A percentile compares a stretch with the other conserved stretches of the same genome.
Evolutionary conservation across 1,140 invertebrate species (phyloP).

Genomic region (Leptinotarsa undecemlineata): DNA sequence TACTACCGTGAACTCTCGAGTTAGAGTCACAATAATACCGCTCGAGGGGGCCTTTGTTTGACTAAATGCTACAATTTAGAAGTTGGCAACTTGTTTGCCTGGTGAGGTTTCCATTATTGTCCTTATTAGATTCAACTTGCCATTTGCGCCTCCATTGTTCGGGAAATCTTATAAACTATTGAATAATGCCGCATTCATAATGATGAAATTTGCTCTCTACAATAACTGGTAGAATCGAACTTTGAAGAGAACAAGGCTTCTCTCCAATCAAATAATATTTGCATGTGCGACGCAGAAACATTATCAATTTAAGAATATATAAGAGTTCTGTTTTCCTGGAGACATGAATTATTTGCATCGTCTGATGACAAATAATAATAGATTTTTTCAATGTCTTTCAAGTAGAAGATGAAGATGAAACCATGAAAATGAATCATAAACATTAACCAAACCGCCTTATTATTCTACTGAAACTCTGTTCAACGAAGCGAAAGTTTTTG

Average conservation of each 20-base stretch:
- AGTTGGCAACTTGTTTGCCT: slow-evolving; percentile 54
- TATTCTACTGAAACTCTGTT: too few species aligned
- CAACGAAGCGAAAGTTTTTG: too few species aligned
- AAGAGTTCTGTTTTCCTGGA: not conserved
- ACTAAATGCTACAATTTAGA: slow-evolving; percentile 56
- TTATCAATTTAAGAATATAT: not conserved
- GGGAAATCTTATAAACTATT: slow-evolving; percentile 52
- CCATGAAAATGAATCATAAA: too few species aligned
- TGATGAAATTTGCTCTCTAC: slow-evolving; percentile 37
- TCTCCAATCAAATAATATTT: not conserved
- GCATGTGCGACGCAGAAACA: not conserved
- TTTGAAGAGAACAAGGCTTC: slow-evolving; percentile 15
- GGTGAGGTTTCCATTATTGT: slow-evolving; percentile 54
- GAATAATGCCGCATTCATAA: slow-evolving; percentile 47
- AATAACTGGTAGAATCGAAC: slow-evolving; percentile 7
- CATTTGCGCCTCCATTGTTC: slow-evolving; percentile 50
- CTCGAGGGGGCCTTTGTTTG: slow-evolving; percentile 53
- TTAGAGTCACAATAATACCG: slow-evolving; percentile 48
- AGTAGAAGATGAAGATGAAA: too few species aligned
- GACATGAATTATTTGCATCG: not conserved
- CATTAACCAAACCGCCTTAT: too few species aligned
- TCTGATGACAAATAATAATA: too few species aligned
- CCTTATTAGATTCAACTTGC: slow-evolving; percentile 51
- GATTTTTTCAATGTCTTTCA: too few species aligned
- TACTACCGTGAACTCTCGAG: slow-evolving; percentile 37